These are phyloP conservation scores for Drosophila repleta DNA, from an alignment of 1,140 invertebrate genomes.

Conservation along the genomic window DNA sequence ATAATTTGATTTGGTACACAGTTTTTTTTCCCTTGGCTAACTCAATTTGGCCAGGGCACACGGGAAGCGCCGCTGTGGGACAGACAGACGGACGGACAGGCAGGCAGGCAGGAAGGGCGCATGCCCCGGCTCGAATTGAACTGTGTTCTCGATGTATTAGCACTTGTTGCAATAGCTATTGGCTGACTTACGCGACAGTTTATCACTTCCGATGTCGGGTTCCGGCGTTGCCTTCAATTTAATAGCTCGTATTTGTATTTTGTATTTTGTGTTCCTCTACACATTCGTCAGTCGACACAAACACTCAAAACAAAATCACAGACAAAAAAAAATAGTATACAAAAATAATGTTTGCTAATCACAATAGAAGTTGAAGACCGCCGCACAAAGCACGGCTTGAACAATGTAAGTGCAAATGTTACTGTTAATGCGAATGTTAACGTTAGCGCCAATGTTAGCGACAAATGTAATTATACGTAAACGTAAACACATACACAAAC, in stretches of 20 bases:
- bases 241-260: constrained; percentile 1
- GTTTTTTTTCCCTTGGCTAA: constrained; percentile 32
- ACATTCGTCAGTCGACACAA: neutral
- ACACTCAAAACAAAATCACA: neutral
- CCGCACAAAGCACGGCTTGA: neutral
- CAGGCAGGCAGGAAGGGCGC: constrained; percentile 15
- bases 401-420: constrained; percentile 4
- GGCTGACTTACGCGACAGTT: constrained; percentile 21
- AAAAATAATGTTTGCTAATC: neutral
- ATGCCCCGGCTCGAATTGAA: constrained; percentile 18
- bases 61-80: constrained; percentile 21
- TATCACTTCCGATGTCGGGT: neutral
- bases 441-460: constrained; percentile 28
- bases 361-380: constrained; percentile 1
- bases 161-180: constrained; percentile 6
- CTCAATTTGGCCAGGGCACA: constrained; percentile 49
- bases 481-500: constrained; percentile 2
- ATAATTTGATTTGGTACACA: constrained; percentile 58
- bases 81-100: no score
- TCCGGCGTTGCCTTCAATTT: neutral
- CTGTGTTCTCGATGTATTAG: constrained; percentile 10
- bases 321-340: no score
- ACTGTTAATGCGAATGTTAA: constrained; percentile 12
- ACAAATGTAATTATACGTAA: constrained; percentile 15
- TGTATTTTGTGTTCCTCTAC: neutral